Evolutionary conservation across 2,888 invertebrate species (phyloP).

Genomic region (Diogma glabrata): DNA sequence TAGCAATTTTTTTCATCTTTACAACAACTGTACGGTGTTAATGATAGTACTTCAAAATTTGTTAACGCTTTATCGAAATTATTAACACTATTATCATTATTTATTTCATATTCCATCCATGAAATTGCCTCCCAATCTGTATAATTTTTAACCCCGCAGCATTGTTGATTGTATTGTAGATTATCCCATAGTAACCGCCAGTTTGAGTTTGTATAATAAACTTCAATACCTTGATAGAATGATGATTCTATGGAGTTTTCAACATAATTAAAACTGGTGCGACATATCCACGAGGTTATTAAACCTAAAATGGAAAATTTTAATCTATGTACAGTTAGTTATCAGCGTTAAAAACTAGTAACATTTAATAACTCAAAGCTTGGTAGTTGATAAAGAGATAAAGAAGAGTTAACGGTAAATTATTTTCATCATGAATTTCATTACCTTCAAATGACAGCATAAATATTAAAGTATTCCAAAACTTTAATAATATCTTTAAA

Average conservation of each 20-base stretch:
- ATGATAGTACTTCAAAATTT: slow-evolving; percentile 9
- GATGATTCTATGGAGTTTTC: slow-evolving; percentile 22
- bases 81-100: too few species aligned
- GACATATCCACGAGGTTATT: slow-evolving; percentile 10
- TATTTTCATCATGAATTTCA: neutral
- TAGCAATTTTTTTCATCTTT: slow-evolving; percentile 14
- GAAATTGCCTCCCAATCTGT: slow-evolving; percentile 26
- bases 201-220: slow-evolving; percentile 30
- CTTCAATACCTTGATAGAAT: slow-evolving; percentile 29
- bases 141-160: slow-evolving; percentile 32
- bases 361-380: too few species aligned
- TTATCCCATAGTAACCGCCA: slow-evolving; percentile 35
- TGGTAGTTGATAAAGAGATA: too few species aligned
- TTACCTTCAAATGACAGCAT: slow-evolving; percentile 14
- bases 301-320: neutral
- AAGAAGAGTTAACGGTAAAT: neutral
- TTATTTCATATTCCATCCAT: slow-evolving; percentile 15
- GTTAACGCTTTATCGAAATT: neutral
- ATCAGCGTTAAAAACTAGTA: too few species aligned
- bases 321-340: too few species aligned
- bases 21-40: slow-evolving; percentile 19
- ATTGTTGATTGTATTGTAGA: slow-evolving; percentile 28
- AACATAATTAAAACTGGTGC: slow-evolving; percentile 8
- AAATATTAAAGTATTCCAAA: slow-evolving; percentile 17
- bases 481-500: slow-evolving; percentile 14